phyloP scores from a whole-genome alignment of 2,113 vertebrate genomes.

The Lota lota region DNA sequence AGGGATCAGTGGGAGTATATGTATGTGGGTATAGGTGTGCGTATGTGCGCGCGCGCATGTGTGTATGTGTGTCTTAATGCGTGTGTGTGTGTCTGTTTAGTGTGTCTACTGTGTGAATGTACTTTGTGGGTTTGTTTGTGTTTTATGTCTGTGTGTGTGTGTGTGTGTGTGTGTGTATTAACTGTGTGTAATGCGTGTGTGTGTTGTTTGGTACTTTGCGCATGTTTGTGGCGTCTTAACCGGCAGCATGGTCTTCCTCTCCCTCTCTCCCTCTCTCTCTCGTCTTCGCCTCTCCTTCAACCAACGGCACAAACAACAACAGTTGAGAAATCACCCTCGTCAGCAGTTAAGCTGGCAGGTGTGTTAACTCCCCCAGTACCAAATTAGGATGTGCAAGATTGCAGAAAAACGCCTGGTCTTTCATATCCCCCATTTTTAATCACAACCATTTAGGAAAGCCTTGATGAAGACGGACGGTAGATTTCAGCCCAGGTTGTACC shows the following conservation, averaged over 20 bases:
- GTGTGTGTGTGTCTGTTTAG: too few species aligned
- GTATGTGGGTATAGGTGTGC: constrained; percentile 33
- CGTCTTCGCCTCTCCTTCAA: constrained; percentile 60
- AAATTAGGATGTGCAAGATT: constrained; percentile 83
- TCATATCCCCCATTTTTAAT: constrained; percentile 71
- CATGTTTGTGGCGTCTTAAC: constrained; percentile 16
- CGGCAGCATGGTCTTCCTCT: constrained; percentile 46
- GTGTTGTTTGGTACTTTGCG: too few species aligned
- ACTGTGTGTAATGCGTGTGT: too few species aligned
- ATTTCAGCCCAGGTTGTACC: constrained; percentile 33
- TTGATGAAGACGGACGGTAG: constrained; percentile 32
- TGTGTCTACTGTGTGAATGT: too few species aligned
- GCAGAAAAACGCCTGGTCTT: constrained; percentile 70
- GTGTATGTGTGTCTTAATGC: too few species aligned
- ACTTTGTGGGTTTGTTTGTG: too few species aligned
- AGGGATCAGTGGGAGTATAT: constrained; percentile 61
- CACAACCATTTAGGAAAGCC: constrained; percentile 61
- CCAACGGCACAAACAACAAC: constrained; percentile 77
- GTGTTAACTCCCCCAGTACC: constrained; percentile 85
- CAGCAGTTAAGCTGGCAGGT: constrained; percentile 91
- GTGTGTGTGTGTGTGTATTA: too few species aligned
- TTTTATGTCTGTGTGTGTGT: too few species aligned
- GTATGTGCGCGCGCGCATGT: too few species aligned
- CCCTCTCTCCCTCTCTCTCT: constrained; percentile 28
- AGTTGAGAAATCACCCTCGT: constrained; percentile 83